These are phyloP conservation scores for Maconellicoccus hirsutus DNA, from an alignment of 1,140 invertebrate genomes.

Conservation along the genomic window DNA sequence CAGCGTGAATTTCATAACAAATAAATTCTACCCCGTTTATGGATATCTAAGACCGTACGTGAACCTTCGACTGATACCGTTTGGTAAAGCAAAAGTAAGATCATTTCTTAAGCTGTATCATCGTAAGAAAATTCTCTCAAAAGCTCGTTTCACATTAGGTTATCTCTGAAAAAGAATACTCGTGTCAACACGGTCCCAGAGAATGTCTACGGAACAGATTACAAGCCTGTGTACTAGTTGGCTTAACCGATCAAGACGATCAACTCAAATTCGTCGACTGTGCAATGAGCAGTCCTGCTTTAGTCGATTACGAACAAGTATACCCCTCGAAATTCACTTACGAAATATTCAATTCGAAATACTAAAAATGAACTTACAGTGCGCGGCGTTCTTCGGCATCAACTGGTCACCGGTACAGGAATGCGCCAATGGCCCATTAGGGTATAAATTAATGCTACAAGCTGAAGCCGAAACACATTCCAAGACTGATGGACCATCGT, in stretches of 20 bases:
- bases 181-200: not conserved
- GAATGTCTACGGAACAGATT: slow-evolving; percentile 1
- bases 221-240: not conserved
- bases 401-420: not conserved
- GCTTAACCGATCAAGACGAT: not conserved
- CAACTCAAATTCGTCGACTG: not conserved
- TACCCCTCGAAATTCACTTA: not conserved
- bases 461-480: not conserved
- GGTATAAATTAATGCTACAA: not conserved
- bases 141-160: not conserved
- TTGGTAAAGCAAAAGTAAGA: slow-evolving; percentile 2
- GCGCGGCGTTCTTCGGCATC: not conserved
- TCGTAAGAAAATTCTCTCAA: no score
- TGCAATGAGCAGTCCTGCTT: not conserved
- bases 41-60: not conserved
- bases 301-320: not conserved
- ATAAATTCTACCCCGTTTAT: not conserved
- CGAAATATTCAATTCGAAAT: not conserved
- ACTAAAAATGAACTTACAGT: not conserved
- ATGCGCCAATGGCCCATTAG: not conserved
- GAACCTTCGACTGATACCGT: not conserved
- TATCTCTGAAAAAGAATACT: not conserved
- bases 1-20: not conserved
- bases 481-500: not conserved
- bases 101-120: not conserved